These are phyloP conservation scores for Steinernema carpocapsae DNA, from an alignment of 2,888 invertebrate genomes.

Conservation along the genomic window DNA sequence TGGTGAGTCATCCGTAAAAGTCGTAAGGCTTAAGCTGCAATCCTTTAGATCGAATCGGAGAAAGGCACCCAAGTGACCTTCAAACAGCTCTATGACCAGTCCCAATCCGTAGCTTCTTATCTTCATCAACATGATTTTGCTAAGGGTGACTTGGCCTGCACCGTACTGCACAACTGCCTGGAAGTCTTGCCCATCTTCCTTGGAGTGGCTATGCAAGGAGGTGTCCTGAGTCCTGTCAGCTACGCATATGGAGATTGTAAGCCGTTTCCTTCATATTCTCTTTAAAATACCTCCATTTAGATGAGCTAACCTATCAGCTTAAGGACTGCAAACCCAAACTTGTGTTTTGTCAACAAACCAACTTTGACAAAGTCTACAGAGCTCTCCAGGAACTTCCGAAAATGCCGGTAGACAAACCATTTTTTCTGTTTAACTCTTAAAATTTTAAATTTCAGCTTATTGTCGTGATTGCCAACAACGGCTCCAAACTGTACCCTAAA, in stretches of 20 bases:
- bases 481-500: neutral
- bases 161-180: slow-evolving; percentile 56
- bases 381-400: slow-evolving; percentile 46
- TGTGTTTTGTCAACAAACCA: slow-evolving; percentile 45
- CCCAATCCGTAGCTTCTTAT: slow-evolving; percentile 47
- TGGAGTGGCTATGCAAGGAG: slow-evolving; percentile 51
- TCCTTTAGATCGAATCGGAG: slow-evolving; percentile 31
- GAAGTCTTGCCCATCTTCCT: slow-evolving; percentile 52
- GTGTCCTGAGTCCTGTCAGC: slow-evolving; percentile 59
- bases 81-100: slow-evolving; percentile 36
- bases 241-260: slow-evolving; percentile 51
- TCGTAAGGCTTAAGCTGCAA: neutral
- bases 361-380: slow-evolving; percentile 49
- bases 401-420: slow-evolving; percentile 33
- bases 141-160: slow-evolving; percentile 51
- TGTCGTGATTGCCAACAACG: neutral
- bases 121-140: slow-evolving; percentile 48
- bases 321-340: slow-evolving; percentile 47
- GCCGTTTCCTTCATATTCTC: slow-evolving; percentile 21
- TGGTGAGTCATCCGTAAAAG: neutral
- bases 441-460: neutral
- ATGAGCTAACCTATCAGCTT: slow-evolving; percentile 53
- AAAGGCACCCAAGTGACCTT: slow-evolving; percentile 22
- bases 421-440: too few species aligned
- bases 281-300: slow-evolving; percentile 37